Evolutionary conservation across 1,140 invertebrate species (phyloP).

Genomic region (Bombus confusus): DNA sequence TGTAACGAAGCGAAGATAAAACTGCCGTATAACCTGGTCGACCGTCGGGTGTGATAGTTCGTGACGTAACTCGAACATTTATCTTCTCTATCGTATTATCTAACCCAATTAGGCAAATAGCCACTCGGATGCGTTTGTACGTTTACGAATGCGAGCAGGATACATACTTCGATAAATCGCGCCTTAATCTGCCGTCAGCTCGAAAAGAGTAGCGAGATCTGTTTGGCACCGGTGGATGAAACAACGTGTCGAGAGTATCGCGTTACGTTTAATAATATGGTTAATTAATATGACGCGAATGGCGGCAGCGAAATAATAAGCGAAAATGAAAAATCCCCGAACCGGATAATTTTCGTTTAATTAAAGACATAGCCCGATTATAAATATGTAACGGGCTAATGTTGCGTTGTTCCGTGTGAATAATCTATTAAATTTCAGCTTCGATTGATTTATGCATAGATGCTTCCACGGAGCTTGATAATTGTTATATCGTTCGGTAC

Average conservation of each 20-base stretch:
- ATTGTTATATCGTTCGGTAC: neutral
- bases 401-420: neutral
- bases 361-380: constrained; percentile 56
- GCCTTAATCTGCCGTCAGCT: constrained; percentile 6
- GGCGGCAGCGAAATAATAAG: constrained; percentile 29
- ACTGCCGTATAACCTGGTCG: constrained; percentile 3
- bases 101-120: constrained; percentile 46
- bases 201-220: neutral
- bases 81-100: constrained; percentile 33
- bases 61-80: constrained; percentile 36
- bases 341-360: constrained; percentile 75
- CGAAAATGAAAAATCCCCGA: constrained; percentile 58
- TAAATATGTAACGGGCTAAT: neutral
- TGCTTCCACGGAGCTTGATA: neutral
- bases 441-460: neutral
- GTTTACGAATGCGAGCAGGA: neutral
- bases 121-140: constrained; percentile 14
- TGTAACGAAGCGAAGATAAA: constrained; percentile 38
- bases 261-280: constrained; percentile 64
- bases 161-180: constrained; percentile 42
- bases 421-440: neutral
- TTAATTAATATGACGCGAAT: constrained; percentile 61
- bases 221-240: neutral
- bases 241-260: constrained; percentile 3
- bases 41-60: constrained; percentile 28